phyloP scores from a whole-genome alignment of 2,888 invertebrate species.

The Brachycybe producta region DNA sequence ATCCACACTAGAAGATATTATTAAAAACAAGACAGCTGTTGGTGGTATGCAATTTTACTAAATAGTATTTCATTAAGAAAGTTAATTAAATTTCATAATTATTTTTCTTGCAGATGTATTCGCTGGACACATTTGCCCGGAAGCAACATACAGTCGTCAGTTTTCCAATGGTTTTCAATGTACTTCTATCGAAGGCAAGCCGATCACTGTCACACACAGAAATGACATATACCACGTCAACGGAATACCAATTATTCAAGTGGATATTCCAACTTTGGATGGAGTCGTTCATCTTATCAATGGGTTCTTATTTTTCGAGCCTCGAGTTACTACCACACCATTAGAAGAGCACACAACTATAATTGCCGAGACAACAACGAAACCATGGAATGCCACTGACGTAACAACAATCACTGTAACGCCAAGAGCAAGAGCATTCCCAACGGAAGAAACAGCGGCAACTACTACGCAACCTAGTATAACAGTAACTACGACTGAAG shows the following conservation, averaged over 20 bases:
- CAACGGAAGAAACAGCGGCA: background rate
- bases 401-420: background rate
- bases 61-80: background rate
- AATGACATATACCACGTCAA: slow-evolving; percentile 5
- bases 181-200: background rate
- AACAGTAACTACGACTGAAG: background rate
- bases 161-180: background rate
- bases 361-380: too few relatives aligned
- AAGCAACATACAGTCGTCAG: background rate
- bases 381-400: too few relatives aligned
- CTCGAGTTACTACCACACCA: background rate
- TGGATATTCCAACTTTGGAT: slow-evolving; percentile 14
- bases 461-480: background rate
- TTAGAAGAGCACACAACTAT: background rate
- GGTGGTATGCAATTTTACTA: too few relatives aligned
- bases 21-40: too few relatives aligned
- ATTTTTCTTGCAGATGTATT: background rate
- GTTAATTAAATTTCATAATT: too few relatives aligned
- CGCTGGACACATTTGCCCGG: background rate
- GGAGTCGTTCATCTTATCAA: slow-evolving; percentile 14
- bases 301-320: slow-evolving; percentile 11
- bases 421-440: too few relatives aligned
- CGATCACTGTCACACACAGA: slow-evolving; percentile 5
- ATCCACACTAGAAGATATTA: too few relatives aligned
- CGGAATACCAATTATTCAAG: slow-evolving; percentile 9